These are phyloP conservation scores for Empidonax alnorum DNA, from an alignment of 2,113 vertebrate genomes.

Conservation along the genomic window DNA sequence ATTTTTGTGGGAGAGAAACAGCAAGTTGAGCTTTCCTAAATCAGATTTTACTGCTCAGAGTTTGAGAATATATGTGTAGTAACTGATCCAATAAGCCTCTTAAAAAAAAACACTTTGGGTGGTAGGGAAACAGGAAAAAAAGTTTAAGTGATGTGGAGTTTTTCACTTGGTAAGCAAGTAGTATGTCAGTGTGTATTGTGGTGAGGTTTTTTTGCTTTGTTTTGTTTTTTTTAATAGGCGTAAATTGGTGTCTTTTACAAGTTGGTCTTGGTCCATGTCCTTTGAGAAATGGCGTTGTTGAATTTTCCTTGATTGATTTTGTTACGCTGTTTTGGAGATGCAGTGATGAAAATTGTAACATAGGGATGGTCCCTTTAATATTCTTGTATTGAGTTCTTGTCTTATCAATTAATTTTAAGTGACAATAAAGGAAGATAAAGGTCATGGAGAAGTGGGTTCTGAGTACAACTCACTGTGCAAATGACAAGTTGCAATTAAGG, in stretches of 20 bases:
- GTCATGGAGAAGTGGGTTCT: background rate
- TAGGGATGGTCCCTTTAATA: background rate
- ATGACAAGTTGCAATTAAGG: background rate
- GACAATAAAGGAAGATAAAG: background rate
- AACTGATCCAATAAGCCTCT: background rate
- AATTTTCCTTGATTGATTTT: background rate
- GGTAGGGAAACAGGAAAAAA: background rate
- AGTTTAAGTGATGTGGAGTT: background rate
- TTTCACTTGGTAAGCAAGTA: background rate
- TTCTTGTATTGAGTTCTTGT: background rate
- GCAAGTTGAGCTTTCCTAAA: background rate
- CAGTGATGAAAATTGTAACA: background rate
- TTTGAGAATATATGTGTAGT: background rate
- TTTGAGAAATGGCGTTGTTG: background rate
- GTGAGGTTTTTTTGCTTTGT: background rate
- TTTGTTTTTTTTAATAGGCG: background rate
- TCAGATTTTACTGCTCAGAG: background rate
- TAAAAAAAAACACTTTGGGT: background rate
- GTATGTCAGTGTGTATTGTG: background rate
- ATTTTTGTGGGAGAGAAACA: background rate
- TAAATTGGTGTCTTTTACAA: background rate
- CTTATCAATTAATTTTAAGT: background rate
- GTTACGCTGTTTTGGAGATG: background rate
- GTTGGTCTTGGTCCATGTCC: background rate
- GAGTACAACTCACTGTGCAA: background rate